A percentile compares a stretch with the other conserved stretches of the same genome.
Conservation (phyloP, 2,797 vertebrate species). For the Harpagifer antarcticus region DNA sequence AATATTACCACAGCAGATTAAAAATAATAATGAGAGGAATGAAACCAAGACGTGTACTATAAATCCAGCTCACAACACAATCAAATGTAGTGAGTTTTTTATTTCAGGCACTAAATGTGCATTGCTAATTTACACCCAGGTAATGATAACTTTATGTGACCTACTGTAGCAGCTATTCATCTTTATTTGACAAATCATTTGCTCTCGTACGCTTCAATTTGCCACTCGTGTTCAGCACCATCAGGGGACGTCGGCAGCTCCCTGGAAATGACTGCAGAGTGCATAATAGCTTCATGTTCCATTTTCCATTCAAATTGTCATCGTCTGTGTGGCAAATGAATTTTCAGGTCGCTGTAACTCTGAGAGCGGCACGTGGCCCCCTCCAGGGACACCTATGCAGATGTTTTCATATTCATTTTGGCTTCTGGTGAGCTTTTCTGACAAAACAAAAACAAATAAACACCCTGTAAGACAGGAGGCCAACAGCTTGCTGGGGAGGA, state of each 20-base stretch:
- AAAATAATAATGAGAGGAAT: conserved; percentile 53
- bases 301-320: conserved; percentile 71
- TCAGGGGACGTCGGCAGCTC: conserved; percentile 58
- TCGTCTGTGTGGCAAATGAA: conserved; percentile 63
- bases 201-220: conserved; percentile 53
- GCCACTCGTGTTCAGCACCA: conserved; percentile 61
- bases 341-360: conserved; percentile 61
- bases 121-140: conserved; percentile 46
- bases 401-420: conserved; percentile 80
- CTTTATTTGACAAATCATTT: conserved; percentile 60
- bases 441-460: conserved; percentile 79
- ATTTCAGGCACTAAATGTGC: conserved; percentile 39
- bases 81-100: conserved; percentile 25
- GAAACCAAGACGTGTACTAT: conserved; percentile 28
- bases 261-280: conserved; percentile 54
- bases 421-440: conserved; percentile 75
- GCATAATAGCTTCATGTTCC: conserved; percentile 64
- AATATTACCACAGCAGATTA: conserved; percentile 63
- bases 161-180: conserved; percentile 41
- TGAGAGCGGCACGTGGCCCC: conserved; percentile 46
- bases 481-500: conserved; percentile 64
- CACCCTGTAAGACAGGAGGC: conserved; percentile 76
- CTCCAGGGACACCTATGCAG: conserved; percentile 69
- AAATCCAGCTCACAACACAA: conserved; percentile 30
- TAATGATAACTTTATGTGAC: conserved; percentile 64